A percentile compares a stretch with the other conserved stretches of the same genome.
Conservation (phyloP, 2,797 vertebrate species). For the Clarias fuscus region DNA sequence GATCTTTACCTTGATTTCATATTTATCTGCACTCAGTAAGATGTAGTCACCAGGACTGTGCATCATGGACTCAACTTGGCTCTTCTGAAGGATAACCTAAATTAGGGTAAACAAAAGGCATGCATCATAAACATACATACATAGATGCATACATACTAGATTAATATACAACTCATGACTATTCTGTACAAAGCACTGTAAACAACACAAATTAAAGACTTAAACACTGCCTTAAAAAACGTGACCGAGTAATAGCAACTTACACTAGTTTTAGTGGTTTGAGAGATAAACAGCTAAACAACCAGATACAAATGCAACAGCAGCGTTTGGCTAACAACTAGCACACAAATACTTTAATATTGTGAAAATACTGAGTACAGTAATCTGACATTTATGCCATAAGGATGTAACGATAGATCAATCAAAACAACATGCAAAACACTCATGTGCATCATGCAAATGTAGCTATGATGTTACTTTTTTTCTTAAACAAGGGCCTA, state of each 20-base stretch:
- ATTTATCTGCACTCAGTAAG: constrained; percentile 96
- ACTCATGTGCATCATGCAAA: not conserved
- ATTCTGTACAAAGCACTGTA: too few relatives aligned
- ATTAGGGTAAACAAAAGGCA: constrained; percentile 33
- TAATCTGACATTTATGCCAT: not conserved
- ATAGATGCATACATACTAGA: not conserved
- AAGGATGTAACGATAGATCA: not conserved
- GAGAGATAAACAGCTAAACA: not conserved
- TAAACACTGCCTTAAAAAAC: too few relatives aligned
- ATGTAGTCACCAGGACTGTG: constrained; percentile 97
- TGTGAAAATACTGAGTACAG: not conserved
- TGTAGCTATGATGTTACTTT: not conserved
- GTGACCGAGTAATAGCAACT: too few relatives aligned
- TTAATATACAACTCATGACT: not conserved
- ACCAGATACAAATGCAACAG: not conserved
- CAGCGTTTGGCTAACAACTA: not conserved
- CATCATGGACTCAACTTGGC: constrained; percentile 93
- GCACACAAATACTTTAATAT: not conserved
- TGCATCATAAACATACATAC: not conserved
- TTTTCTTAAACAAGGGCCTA: too few relatives aligned
- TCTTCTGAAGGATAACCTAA: constrained; percentile 93
- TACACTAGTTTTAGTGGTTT: not conserved
- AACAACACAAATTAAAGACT: too few relatives aligned
- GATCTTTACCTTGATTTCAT: constrained; percentile 92
- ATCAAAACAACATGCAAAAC: not conserved